Base-by-base conservation (phyloP, 2,797 vertebrate genomes). In the Botia kubotai region DNA sequence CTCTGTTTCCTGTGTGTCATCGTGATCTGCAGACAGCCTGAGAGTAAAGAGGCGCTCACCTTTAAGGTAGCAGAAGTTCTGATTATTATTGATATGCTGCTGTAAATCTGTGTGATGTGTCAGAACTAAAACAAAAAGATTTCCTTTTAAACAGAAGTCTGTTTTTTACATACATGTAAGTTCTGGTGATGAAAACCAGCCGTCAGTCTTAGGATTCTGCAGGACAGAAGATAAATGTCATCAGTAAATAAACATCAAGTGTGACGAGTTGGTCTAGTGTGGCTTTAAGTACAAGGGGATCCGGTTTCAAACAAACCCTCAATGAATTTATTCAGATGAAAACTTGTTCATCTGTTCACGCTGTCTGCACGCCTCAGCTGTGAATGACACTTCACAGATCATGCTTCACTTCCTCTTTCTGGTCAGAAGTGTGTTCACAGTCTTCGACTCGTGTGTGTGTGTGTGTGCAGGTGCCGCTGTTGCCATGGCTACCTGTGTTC, bases 1-100 rank as follows among this genome's bases (percentile, higher is more conserved):
- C 83, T 94, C 33, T 93, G 94, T 68, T 26, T 48, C 21, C 2
- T 93, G 85, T 91, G 92, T 73, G 89, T 92, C 10, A 0, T 94
- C 78, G 84, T 98, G 86, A 90, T 99, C 91, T 96, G 93, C 86
- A 97, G 94, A 88, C 98, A 99, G 89, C 97, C 98, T 0, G 91
- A 98, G 90, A 98, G 93, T 92, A 94, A 93, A 1, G 83, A 89
- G 1, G 91, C 85, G 0, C 92, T 99, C 81, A 96, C 93, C 82
- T 99, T 99, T 91, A 99, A 97, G 94, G 98, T 99, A 87, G 60
- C 13, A 66, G 70, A 73, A 67, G 78, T 12, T 10, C 60, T 13
- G 1, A 0, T 43, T 57, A 0, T 66, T 57, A 72, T 80, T 72
- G 19, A 66, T 67, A 29, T 53, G 48, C 17, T 46, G 50, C 23